phyloP scores from a whole-genome alignment of 2,888 invertebrate species.

The Drosophila vallismaia region DNA sequence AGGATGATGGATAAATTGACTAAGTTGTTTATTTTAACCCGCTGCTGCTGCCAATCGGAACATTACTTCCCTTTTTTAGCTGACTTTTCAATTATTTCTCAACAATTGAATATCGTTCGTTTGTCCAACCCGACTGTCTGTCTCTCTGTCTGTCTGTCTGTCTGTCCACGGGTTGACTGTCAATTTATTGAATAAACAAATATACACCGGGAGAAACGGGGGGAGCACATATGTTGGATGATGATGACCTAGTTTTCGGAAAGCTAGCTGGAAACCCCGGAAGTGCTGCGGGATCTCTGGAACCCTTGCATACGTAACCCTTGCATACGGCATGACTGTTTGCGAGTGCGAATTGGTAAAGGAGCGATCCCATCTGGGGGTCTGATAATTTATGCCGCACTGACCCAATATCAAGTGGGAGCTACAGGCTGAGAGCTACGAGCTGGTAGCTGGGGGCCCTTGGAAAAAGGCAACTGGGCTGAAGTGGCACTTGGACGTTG shows the following conservation, averaged over 20 bases:
- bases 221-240: neutral
- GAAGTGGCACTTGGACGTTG: slow-evolving; percentile 47
- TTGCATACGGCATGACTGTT: slow-evolving; percentile 34
- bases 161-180: too few species aligned
- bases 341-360: slow-evolving; percentile 21
- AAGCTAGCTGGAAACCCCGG: too few species aligned
- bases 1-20: slow-evolving; percentile 17
- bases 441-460: slow-evolving; percentile 21
- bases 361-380: neutral
- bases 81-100: slow-evolving; percentile 4
- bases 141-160: too few species aligned
- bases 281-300: too few species aligned
- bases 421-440: neutral
- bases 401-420: slow-evolving; percentile 44
- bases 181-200: too few species aligned
- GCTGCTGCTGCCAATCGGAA: neutral
- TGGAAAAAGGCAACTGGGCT: slow-evolving; percentile 9
- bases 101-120: neutral
- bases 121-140: neutral
- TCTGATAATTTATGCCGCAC: slow-evolving; percentile 54
- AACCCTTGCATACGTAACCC: too few species aligned
- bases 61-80: neutral
- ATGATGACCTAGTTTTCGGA: neutral
- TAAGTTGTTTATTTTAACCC: neutral
- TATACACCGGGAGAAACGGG: neutral